A percentile compares a stretch with the other conserved stretches of the same genome.
These are phyloP conservation scores for Tetramorium bicarinatum DNA, from an alignment of 2,888 invertebrate species.

Conservation along the genomic window DNA sequence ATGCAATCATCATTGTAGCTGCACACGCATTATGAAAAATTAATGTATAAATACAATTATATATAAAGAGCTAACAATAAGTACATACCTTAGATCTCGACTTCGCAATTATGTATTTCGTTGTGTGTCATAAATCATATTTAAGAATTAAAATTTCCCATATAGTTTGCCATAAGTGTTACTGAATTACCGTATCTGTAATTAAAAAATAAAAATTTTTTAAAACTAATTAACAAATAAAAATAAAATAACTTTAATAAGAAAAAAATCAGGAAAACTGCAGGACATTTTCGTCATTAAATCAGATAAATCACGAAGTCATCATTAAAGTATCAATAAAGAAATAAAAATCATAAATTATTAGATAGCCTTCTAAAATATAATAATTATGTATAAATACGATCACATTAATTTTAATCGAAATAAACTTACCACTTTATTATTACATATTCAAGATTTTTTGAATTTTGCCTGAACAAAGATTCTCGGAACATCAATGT, in stretches of 20 bases:
- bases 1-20: constrained; percentile 24
- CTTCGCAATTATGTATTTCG: background rate
- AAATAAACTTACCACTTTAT: constrained; percentile 37
- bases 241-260: background rate
- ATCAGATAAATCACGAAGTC: background rate
- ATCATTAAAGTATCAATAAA: constrained; percentile 34
- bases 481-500: constrained; percentile 95
- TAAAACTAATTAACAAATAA: background rate
- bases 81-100: background rate
- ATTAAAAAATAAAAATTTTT: background rate
- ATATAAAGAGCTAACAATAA: background rate
- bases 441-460: constrained; percentile 85
- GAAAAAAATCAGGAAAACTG: constrained; percentile 16
- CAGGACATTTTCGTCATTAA: constrained; percentile 30
- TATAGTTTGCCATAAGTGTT: background rate
- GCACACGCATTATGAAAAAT: background rate
- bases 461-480: constrained; percentile 97
- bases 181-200: constrained; percentile 1
- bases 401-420: background rate
- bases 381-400: background rate
- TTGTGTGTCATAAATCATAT: background rate
- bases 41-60: background rate
- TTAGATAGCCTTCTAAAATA: background rate
- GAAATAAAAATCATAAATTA: background rate
- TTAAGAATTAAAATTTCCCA: background rate